A percentile compares a stretch with the other conserved stretches of the same genome.
Evolutionary conservation across 2,797 vertebrate genomes (phyloP).

Genomic region (Spinibarbus caldwelli): DNA sequence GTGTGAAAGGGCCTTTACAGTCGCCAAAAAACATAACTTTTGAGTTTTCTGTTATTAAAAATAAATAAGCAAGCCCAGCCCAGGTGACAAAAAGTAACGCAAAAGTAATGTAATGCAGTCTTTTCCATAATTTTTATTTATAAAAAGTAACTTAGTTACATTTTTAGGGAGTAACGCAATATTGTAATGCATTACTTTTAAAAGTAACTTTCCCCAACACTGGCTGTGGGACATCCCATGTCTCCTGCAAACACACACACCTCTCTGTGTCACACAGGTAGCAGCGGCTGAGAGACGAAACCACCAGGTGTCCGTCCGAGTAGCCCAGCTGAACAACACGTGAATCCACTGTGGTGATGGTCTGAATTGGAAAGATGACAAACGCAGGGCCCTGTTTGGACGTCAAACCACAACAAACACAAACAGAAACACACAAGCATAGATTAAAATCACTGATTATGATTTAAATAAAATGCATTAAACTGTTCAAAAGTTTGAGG

Average conservation of each 20-base stretch:
- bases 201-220: too few species aligned
- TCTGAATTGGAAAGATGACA: slow-evolving; percentile 97
- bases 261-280: slow-evolving; percentile 97
- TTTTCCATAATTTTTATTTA: too few species aligned
- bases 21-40: too few species aligned
- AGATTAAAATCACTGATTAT: slow-evolving; percentile 7
- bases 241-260: slow-evolving; percentile 66
- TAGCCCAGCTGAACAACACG: slow-evolving; percentile 95
- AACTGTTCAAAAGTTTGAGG: not conserved
- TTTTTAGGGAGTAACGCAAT: too few species aligned
- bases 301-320: slow-evolving; percentile 89
- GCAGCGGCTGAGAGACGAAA: slow-evolving; percentile 93
- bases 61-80: too few species aligned
- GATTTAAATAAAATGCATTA: not conserved
- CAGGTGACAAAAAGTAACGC: too few species aligned
- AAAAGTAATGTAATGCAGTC: too few species aligned
- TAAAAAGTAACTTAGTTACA: too few species aligned
- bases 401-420: not conserved
- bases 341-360: slow-evolving; percentile 94
- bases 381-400: slow-evolving; percentile 85
- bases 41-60: too few species aligned
- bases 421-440: not conserved
- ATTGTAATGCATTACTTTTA: too few species aligned
- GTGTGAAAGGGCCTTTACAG: too few species aligned
- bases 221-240: not conserved